These are phyloP conservation scores for Zaprionus davidi DNA, from an alignment of 1,140 invertebrate species.

Conservation along the genomic window DNA sequence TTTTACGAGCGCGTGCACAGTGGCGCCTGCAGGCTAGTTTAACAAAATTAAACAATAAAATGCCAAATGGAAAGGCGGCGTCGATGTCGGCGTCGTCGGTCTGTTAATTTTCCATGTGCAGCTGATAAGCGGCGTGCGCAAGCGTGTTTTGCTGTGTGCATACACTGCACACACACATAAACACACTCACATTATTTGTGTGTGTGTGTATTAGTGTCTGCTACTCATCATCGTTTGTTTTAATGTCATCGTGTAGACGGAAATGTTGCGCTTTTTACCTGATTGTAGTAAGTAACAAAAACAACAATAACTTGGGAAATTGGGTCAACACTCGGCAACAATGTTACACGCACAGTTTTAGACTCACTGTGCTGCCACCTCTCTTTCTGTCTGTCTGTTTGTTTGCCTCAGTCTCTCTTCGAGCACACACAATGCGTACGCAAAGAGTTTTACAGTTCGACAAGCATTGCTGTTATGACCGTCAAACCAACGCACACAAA, in stretches of 20 bases:
- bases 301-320: slow-evolving; percentile 23
- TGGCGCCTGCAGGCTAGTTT: slow-evolving; percentile 65
- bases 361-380: not conserved
- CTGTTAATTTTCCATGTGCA: slow-evolving; percentile 51
- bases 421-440: not conserved
- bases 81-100: slow-evolving; percentile 20
- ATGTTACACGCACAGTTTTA: slow-evolving; percentile 39
- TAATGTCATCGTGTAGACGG: slow-evolving; percentile 35
- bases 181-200: no score
- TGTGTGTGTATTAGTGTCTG: not conserved
- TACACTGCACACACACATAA: not conserved
- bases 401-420: not conserved
- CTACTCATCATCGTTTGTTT: slow-evolving; percentile 12
- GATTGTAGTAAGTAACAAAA: slow-evolving; percentile 19
- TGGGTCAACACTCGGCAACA: slow-evolving; percentile 46
- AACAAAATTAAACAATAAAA: slow-evolving; percentile 71
- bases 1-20: slow-evolving; percentile 68
- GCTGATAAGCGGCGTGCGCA: slow-evolving; percentile 46
- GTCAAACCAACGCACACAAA: slow-evolving; percentile 3
- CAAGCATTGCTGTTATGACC: slow-evolving; percentile 11
- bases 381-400: slow-evolving; percentile 9
- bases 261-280: slow-evolving; percentile 44
- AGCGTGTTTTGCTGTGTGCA: slow-evolving; percentile 11
- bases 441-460: slow-evolving; percentile 37
- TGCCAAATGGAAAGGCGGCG: slow-evolving; percentile 36